Evolutionary conservation across 1,140 invertebrate genomes (phyloP).

Genomic region (Hycleus phaleratus): DNA sequence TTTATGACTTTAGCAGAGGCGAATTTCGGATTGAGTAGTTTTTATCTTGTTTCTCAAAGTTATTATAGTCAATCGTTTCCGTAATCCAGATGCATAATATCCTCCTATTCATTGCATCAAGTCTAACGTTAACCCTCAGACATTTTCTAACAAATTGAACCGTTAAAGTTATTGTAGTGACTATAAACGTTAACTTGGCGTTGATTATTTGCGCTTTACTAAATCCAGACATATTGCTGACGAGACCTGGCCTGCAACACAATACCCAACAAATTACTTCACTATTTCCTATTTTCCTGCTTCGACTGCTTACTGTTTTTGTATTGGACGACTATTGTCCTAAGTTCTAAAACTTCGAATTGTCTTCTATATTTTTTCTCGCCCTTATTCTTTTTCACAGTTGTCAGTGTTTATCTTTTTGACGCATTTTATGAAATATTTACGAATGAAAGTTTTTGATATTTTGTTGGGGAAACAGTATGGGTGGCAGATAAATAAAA

Average conservation of each 20-base stretch:
- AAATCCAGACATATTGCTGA: slow-evolving; percentile 21
- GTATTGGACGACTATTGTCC: too few species aligned
- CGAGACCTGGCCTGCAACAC: not conserved
- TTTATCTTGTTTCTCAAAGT: not conserved
- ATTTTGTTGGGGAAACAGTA: too few species aligned
- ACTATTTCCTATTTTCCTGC: too few species aligned
- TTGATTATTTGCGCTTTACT: slow-evolving; percentile 24
- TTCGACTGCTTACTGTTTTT: too few species aligned
- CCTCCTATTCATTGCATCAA: not conserved
- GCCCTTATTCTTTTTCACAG: too few species aligned
- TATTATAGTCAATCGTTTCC: not conserved
- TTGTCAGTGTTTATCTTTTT: too few species aligned
- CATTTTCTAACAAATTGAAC: slow-evolving; percentile 21
- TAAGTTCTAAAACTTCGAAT: too few species aligned
- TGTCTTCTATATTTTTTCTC: too few species aligned
- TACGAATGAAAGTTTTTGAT: too few species aligned
- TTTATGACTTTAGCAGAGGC: not conserved
- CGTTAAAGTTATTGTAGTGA: slow-evolving; percentile 21
- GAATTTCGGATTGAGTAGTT: not conserved
- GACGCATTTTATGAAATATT: too few species aligned
- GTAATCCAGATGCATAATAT: not conserved
- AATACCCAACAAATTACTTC: too few species aligned
- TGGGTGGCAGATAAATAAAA: too few species aligned
- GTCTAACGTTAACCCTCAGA: not conserved
- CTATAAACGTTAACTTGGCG: slow-evolving; percentile 22